Conservation (phyloP, 1,140 invertebrate genomes). For the Drosophila cardini region DNA sequence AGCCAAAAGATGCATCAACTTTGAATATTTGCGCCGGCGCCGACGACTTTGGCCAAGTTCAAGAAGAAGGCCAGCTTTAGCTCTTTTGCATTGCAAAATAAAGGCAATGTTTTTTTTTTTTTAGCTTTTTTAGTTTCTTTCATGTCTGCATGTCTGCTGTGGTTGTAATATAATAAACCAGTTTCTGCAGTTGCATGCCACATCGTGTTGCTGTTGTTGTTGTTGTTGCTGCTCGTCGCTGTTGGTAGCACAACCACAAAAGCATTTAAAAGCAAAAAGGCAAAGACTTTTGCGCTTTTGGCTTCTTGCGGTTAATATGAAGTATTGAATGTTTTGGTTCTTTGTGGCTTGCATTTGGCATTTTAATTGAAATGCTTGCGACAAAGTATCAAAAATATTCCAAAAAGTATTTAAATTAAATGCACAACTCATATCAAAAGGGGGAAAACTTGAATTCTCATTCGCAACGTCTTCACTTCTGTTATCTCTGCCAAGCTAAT, state of each 20-base stretch:
- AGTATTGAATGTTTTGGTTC: conserved; percentile 15
- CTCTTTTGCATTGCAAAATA: conserved; percentile 12
- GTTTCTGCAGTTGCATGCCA: conserved; percentile 43
- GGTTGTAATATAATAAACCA: conserved; percentile 46
- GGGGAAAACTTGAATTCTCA: background rate
- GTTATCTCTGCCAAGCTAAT: conserved; percentile 63
- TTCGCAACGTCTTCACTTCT: conserved; percentile 20
- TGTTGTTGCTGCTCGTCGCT: conserved; percentile 12
- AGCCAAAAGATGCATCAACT: conserved; percentile 3
- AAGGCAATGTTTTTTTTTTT: conserved; percentile 28
- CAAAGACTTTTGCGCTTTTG: conserved; percentile 20
- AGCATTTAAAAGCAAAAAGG: conserved; percentile 67
- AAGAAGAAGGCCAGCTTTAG: conserved; percentile 40
- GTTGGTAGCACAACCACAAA: conserved; percentile 55
- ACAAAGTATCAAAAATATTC: conserved; percentile 34
- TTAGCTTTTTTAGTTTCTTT: conserved; percentile 11
- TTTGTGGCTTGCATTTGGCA: conserved; percentile 35
- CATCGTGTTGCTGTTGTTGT: background rate
- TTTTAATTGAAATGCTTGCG: conserved; percentile 75
- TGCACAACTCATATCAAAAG: conserved; percentile 35
- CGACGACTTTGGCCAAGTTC: conserved; percentile 68
- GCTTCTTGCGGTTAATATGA: conserved; percentile 51
- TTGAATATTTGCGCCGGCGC: conserved; percentile 37
- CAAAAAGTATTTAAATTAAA: conserved; percentile 74
- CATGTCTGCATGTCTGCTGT: conserved; percentile 41